Base-by-base conservation (phyloP, 2,113 vertebrate genomes). In the Patagioenas fasciata region DNA sequence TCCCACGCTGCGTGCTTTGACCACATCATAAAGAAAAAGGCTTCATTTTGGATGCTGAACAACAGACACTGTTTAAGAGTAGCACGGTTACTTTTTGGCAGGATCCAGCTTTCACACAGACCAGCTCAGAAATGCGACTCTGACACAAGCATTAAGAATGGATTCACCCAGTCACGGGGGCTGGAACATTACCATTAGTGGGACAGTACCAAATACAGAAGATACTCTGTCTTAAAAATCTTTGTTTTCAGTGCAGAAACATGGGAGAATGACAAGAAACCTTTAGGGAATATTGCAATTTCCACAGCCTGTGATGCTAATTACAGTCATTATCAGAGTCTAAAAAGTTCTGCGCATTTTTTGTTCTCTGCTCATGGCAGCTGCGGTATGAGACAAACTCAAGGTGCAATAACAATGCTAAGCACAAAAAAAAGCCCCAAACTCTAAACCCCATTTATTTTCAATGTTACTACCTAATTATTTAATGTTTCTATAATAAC, bases 281-380 rank as follows among this genome's bases (percentile, higher is more conserved):
- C 95, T 95, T 81, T 60, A 82, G 92, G 90, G 95, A 96, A 78
- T 94, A 87, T 25, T 32, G n/a, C 72, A 60, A 84, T 95, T 97
- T 95, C 88, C 84, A 88, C 65, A 93, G 94, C 85, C 97, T 96
- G 88, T 94, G 82, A 97, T 97, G 95, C 91, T 97, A 97, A 98
- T 96, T 97, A 91, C 92, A 93, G 93, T 79, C 93, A 96, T 98
- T 96, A 97, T 78, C 82, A 80, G 54, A 95, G 48, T 32, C 71
- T 91, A 58, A 89, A 64, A 93, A 80, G 57, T 96, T 95, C 85
- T 75, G 58, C 8, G 2, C 54, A 1, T 51, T 48, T 95, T 93
- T 71, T 94, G 66, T 86, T 84, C 94, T 96, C 71, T 91, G 83
- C 53, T 95, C 58, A 9, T 24, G 42, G 79, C 50, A 91, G 69